Conservation (phyloP, 2,797 vertebrate genomes). For the Amniataba percoides region DNA sequence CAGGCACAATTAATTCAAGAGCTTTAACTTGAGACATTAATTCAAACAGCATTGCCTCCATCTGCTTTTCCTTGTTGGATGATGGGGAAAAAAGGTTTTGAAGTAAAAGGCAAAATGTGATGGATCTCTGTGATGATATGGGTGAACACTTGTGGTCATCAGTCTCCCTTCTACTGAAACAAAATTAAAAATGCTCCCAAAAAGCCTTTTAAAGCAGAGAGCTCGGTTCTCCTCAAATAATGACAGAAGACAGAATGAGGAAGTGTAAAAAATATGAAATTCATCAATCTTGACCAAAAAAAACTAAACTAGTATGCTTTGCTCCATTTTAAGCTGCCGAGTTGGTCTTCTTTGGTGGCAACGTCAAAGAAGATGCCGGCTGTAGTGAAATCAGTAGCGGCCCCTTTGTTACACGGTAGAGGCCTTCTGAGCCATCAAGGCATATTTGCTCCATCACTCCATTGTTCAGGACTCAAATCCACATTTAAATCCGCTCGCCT, state of each 20-base stretch:
- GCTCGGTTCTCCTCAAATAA: neutral
- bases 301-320: neutral
- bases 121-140: too few relatives aligned
- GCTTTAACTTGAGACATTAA: neutral
- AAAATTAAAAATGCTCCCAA: neutral
- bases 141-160: neutral
- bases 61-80: neutral
- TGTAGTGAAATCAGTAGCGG: slow-evolving; percentile 43
- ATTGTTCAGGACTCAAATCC: slow-evolving; percentile 71
- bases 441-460: slow-evolving; percentile 68
- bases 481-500: slow-evolving; percentile 61
- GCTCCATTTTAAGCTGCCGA: neutral
- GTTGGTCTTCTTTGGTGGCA: slow-evolving; percentile 26
- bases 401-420: slow-evolving; percentile 46
- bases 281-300: slow-evolving; percentile 6
- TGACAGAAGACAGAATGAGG: neutral
- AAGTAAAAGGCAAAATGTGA: too few relatives aligned
- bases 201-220: slow-evolving; percentile 1
- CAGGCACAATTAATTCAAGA: neutral
- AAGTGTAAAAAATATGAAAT: neutral
- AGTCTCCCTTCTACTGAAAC: neutral
- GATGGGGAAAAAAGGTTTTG: neutral
- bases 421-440: slow-evolving; percentile 60
- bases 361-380: slow-evolving; percentile 24
- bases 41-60: neutral